Evolutionary conservation across 1,140 invertebrate species (phyloP).

Genomic region (Saxidomus purpurata): DNA sequence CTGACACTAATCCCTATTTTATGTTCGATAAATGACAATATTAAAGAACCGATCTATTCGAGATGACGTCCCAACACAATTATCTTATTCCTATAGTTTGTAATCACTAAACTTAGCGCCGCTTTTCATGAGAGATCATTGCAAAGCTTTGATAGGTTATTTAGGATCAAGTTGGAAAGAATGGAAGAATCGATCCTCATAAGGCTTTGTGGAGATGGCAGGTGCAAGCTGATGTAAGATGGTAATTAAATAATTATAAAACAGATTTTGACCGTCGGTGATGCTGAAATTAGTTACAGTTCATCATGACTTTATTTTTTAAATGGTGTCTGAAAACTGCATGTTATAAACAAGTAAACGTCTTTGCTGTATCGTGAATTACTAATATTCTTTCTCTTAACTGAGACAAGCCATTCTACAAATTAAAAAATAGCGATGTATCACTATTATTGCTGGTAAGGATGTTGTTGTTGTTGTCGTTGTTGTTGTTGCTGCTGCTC

Average conservation of each 20-base stretch:
- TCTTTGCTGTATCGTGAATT: too few relatives aligned
- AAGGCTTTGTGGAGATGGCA: background rate
- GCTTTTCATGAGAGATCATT: slow-evolving; percentile 14
- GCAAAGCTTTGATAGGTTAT: slow-evolving; percentile 3
- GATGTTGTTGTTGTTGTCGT: too few relatives aligned
- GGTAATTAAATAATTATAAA: slow-evolving; percentile 36
- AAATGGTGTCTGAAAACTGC: too few relatives aligned
- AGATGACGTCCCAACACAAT: slow-evolving; percentile 60
- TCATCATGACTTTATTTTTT: too few relatives aligned
- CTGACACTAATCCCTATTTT: slow-evolving; percentile 64
- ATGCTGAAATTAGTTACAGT: background rate
- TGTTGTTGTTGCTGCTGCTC: too few relatives aligned
- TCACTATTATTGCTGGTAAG: too few relatives aligned
- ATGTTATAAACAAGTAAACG: too few relatives aligned
- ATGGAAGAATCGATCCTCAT: background rate
- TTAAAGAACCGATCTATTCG: slow-evolving; percentile 46
- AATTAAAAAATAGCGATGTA: too few relatives aligned
- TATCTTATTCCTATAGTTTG: slow-evolving; percentile 37
- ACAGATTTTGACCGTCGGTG: background rate
- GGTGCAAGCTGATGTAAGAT: slow-evolving; percentile 24
- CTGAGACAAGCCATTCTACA: too few relatives aligned
- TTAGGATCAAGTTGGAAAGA: background rate
- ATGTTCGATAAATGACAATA: slow-evolving; percentile 65
- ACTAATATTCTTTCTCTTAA: too few relatives aligned
- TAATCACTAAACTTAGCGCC: slow-evolving; percentile 57